phyloP scores from a whole-genome alignment of 2,113 vertebrate species.

The Cnemophilus loriae region DNA sequence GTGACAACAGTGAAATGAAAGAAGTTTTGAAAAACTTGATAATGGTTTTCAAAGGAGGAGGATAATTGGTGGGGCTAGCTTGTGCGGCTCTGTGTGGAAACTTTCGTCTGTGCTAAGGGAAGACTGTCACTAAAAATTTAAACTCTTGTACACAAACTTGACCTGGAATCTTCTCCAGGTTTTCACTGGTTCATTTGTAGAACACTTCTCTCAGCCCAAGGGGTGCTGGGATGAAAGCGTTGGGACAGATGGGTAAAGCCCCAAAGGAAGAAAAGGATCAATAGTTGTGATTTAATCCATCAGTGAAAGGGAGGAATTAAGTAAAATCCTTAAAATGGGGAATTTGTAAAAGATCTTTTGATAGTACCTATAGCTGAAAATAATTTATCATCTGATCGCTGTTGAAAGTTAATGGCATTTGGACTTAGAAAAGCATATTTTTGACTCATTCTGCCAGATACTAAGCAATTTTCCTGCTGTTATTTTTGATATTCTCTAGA shows the following conservation, averaged over 20 bases:
- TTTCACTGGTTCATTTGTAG: constrained; percentile 83
- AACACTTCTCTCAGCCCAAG: constrained; percentile 79
- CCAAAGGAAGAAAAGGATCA: constrained; percentile 77
- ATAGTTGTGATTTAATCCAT: constrained; percentile 83
- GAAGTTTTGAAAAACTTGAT: constrained; percentile 99
- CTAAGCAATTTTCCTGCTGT: constrained; percentile 37
- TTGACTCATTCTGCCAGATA: constrained; percentile 1
- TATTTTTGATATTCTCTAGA: constrained; percentile 49
- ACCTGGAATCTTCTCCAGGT: constrained; percentile 86
- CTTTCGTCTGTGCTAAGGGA: constrained; percentile 83
- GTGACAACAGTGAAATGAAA: constrained; percentile 99
- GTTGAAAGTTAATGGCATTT: constrained; percentile 13
- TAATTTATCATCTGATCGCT: constrained; percentile 52
- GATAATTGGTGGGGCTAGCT: constrained; percentile 96
- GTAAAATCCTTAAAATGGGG: constrained; percentile 76
- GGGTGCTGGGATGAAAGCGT: constrained; percentile 75
- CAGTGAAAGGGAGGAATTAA: constrained; percentile 79
- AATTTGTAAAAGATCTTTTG: constrained; percentile 75
- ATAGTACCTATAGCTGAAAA: constrained; percentile 53
- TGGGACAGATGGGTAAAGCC: constrained; percentile 82
- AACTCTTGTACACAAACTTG: constrained; percentile 99
- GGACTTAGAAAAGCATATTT: constrained; percentile 29
- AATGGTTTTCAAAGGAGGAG: constrained; percentile 95
- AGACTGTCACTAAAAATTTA: constrained; percentile 92
- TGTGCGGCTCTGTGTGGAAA: constrained; percentile 95